Evolutionary conservation across 1,140 invertebrate species (phyloP).

Genomic region (Mesaphorura yosii): DNA sequence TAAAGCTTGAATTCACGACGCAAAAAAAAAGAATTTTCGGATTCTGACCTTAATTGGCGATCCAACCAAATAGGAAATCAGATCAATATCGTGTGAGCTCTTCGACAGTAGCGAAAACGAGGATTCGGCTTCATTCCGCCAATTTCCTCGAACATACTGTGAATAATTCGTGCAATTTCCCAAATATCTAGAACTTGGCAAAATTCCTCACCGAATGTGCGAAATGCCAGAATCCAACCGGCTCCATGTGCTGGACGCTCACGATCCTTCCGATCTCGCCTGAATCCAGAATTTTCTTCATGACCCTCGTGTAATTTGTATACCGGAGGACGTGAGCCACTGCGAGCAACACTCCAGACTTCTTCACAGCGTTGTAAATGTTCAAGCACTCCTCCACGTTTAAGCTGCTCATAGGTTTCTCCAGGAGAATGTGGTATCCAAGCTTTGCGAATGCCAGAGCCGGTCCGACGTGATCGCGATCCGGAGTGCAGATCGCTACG

Average conservation of each 20-base stretch:
- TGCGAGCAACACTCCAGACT: constrained; percentile 36
- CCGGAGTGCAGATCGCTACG: constrained; percentile 39
- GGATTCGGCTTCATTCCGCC: constrained; percentile 37
- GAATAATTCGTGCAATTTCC: constrained; percentile 1
- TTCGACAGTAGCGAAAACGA: constrained; percentile 41
- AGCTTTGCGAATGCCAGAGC: constrained; percentile 38
- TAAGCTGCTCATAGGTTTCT: constrained; percentile 43
- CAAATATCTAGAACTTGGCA: neutral
- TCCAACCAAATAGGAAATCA: constrained; percentile 40
- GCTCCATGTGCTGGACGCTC: constrained; percentile 41
- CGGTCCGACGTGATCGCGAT: constrained; percentile 38
- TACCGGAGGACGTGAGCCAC: constrained; percentile 43
- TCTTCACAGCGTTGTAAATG: constrained; percentile 36
- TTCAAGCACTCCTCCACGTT: constrained; percentile 38
- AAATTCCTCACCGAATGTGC: constrained; percentile 36
- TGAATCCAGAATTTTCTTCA: constrained; percentile 19
- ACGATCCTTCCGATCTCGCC: constrained; percentile 33
- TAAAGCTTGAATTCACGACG: no score
- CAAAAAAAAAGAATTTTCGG: no score
- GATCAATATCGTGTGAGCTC: constrained; percentile 44
- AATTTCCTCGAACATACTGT: constrained; percentile 41
- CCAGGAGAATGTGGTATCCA: constrained; percentile 42
- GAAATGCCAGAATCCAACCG: constrained; percentile 43
- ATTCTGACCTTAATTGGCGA: constrained; percentile 26
- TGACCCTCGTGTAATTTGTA: constrained; percentile 19